phyloP scores from a whole-genome alignment of 2,888 invertebrate genomes.

The Leptinotarsa haldemani region DNA sequence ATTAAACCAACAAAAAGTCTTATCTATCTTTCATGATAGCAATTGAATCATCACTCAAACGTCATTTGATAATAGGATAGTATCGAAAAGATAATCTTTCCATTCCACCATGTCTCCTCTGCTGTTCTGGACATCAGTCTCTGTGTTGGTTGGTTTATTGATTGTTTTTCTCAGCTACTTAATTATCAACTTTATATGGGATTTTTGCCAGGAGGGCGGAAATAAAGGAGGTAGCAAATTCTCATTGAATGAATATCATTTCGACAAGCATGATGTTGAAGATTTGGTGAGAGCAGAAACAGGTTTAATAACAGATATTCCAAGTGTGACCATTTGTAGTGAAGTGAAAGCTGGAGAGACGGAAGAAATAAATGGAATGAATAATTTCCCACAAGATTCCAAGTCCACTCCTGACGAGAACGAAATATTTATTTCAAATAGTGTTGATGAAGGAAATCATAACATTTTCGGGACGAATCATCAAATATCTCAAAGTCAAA shows the following conservation, averaged over 20 bases:
- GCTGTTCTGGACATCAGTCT: constrained; percentile 46
- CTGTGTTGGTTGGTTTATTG: constrained; percentile 39
- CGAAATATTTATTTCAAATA: constrained; percentile 15
- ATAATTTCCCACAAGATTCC: constrained; percentile 6
- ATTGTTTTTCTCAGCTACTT: constrained; percentile 42
- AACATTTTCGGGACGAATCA: constrained; percentile 12
- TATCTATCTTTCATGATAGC: neutral
- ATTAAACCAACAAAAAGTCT: neutral
- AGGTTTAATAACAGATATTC: constrained; percentile 33
- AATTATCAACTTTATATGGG: constrained; percentile 35
- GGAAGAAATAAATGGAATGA: neutral
- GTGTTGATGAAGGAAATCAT: constrained; percentile 23
- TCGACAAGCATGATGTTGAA: constrained; percentile 44
- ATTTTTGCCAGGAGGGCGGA: constrained; percentile 24
- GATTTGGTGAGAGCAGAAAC: constrained; percentile 45
- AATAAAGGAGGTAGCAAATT: neutral
- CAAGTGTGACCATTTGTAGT: constrained; percentile 38
- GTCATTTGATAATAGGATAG: constrained; percentile 17
- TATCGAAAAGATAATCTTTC: constrained; percentile 9
- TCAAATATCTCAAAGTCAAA: constrained; percentile 35
- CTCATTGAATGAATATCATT: constrained; percentile 35
- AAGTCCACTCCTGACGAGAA: constrained; percentile 17
- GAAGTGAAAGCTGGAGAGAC: constrained; percentile 33
- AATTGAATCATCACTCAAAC: constrained; percentile 29
- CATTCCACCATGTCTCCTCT: constrained; percentile 45